Conservation (phyloP, 2,888 invertebrate species). For the Nemotelus nigrinus region DNA sequence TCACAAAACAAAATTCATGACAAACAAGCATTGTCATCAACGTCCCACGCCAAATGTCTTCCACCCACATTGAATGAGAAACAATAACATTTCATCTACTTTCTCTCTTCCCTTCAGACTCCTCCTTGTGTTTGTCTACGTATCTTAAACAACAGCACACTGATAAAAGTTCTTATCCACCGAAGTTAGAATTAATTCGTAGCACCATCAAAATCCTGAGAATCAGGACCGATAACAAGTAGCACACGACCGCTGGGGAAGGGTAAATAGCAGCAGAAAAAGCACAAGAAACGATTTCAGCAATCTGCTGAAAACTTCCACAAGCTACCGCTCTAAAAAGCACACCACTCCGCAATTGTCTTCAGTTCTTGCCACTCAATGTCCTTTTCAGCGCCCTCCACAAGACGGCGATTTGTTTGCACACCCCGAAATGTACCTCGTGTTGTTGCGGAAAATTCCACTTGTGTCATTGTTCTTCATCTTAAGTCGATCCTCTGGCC, state of each 20-base stretch:
- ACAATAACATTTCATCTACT: background rate
- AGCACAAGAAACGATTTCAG: constrained; percentile 32
- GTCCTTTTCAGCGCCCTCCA: background rate
- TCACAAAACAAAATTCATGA: constrained; percentile 34
- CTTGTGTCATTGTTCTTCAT: constrained; percentile 42
- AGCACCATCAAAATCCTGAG: constrained; percentile 40
- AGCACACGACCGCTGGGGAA: constrained; percentile 16
- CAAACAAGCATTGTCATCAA: constrained; percentile 22
- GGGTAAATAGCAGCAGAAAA: constrained; percentile 13
- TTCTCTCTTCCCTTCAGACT: background rate
- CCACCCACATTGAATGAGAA: background rate
- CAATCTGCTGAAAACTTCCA: constrained; percentile 27
- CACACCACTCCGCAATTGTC: background rate
- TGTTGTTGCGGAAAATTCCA: constrained; percentile 40
- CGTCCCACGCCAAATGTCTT: constrained; percentile 18
- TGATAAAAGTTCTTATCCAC: constrained; percentile 42
- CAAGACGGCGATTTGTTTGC: constrained; percentile 2
- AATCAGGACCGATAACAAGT: constrained; percentile 25
- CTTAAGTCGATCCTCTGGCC: constrained; percentile 41
- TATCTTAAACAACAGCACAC: constrained; percentile 15
- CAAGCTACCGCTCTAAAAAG: background rate
- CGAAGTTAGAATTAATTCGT: constrained; percentile 43
- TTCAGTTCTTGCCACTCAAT: background rate
- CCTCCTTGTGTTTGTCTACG: background rate
- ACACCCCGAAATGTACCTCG: constrained; percentile 2